Evolutionary conservation across 2,113 vertebrate species (phyloP).

Genomic region (Hippolais icterina): DNA sequence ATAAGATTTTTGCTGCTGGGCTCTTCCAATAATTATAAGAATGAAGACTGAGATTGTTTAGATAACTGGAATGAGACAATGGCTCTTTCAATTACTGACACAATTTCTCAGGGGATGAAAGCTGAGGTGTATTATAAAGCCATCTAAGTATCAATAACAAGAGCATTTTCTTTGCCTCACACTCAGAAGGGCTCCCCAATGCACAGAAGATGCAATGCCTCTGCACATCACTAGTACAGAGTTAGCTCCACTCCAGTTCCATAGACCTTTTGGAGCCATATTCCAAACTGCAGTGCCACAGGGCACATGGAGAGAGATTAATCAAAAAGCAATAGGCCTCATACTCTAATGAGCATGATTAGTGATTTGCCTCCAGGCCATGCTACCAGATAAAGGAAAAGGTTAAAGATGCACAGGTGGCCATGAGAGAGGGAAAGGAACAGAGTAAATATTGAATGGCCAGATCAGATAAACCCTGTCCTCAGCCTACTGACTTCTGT

Average conservation of each 20-base stretch:
- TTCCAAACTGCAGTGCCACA: background rate
- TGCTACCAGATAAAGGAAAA: background rate
- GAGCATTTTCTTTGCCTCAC: background rate
- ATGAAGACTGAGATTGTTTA: constrained; percentile 59
- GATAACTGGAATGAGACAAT: constrained; percentile 53
- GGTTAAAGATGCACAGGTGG: background rate
- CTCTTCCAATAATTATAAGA: constrained; percentile 50
- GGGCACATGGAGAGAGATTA: background rate
- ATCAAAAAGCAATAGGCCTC: background rate
- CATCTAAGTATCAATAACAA: background rate
- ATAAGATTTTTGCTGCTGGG: constrained; percentile 54
- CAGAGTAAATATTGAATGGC: background rate
- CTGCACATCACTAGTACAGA: background rate
- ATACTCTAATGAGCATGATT: background rate
- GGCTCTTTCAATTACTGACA: constrained; percentile 60
- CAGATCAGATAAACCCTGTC: background rate
- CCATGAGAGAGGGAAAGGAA: background rate
- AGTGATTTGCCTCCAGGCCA: background rate
- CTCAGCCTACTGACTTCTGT: background rate
- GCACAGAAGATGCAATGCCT: background rate
- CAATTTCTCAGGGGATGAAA: constrained; percentile 41
- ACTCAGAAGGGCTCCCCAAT: background rate
- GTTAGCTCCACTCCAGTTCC: background rate
- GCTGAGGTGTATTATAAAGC: background rate
- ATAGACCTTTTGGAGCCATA: background rate